phyloP scores from a whole-genome alignment of 2,888 invertebrate genomes.

The Metalampra italica region DNA sequence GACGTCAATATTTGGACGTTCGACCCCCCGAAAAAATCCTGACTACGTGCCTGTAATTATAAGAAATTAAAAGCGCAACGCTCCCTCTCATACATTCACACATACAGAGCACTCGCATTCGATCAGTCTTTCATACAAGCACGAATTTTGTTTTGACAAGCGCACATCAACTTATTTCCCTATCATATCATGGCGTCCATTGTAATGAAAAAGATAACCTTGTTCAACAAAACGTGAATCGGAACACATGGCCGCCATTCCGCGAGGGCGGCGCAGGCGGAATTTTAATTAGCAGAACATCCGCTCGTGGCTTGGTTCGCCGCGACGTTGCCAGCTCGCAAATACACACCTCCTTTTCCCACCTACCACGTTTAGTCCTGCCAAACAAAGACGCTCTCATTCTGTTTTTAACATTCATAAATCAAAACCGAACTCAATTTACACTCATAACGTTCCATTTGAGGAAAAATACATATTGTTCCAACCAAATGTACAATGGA shows the following conservation, averaged over 20 bases:
- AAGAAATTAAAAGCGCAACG: conserved; percentile 53
- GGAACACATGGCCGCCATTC: conserved; percentile 78
- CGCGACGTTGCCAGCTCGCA: conserved; percentile 69
- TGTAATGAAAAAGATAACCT: conserved; percentile 67
- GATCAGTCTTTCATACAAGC: conserved; percentile 60
- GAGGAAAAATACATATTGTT: conserved; percentile 22
- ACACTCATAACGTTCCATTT: conserved; percentile 38
- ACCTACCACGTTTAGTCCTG: conserved; percentile 29
- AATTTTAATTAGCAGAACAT: conserved; percentile 80
- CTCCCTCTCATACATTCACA: conserved; percentile 29
- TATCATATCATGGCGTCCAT: conserved; percentile 40
- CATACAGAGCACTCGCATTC: conserved; percentile 51
- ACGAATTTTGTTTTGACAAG: conserved; percentile 40
- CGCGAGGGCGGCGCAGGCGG: conserved; percentile 78
- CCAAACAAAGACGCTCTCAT: conserved; percentile 34
- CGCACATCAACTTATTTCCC: conserved; percentile 51
- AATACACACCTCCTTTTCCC: conserved; percentile 49
- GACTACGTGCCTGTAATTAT: conserved; percentile 21
- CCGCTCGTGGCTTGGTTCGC: conserved; percentile 71
- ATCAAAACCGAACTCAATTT: conserved; percentile 38
- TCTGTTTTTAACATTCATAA: conserved; percentile 34
- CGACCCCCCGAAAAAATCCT: neutral
- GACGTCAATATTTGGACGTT: neutral
- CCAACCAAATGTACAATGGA: conserved; percentile 50
- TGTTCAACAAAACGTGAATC: conserved; percentile 73